A percentile compares a stretch with the other conserved stretches of the same genome.
These are phyloP conservation scores for Cephalophus harveyi DNA, from an alignment of 2,113 vertebrate genomes.

Conservation along the genomic window DNA sequence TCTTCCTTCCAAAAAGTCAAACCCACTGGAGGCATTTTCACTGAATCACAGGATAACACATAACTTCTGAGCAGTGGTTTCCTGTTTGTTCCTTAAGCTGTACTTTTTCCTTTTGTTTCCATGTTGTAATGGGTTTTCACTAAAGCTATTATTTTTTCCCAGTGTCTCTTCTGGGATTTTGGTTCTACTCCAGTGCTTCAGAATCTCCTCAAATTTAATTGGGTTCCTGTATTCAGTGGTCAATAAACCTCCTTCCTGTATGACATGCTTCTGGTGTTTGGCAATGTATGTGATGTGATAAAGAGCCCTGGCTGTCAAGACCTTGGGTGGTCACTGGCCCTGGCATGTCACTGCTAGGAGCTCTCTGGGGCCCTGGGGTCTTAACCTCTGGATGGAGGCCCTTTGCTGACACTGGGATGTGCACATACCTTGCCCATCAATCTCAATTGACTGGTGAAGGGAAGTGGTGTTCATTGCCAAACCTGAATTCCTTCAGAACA, in stretches of 20 bases:
- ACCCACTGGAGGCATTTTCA: neutral
- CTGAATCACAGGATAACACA: neutral
- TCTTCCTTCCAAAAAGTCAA: neutral
- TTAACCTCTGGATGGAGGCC: neutral
- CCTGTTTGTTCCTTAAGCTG: neutral
- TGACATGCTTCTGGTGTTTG: neutral
- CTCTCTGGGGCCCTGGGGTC: neutral
- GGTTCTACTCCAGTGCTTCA: neutral
- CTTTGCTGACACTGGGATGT: neutral
- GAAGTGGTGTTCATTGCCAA: neutral
- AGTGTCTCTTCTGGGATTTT: neutral
- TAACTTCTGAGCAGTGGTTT: neutral
- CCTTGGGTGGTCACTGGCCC: neutral
- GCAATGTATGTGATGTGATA: neutral
- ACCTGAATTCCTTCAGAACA: constrained; percentile 46
- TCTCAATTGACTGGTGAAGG: neutral
- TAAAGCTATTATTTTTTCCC: neutral
- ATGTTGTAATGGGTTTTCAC: neutral
- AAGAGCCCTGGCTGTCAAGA: neutral
- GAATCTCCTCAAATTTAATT: neutral
- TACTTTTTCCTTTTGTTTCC: neutral
- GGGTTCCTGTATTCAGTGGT: neutral
- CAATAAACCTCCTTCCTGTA: constrained; percentile 10
- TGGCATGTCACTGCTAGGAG: fast-evolving
- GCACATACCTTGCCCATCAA: neutral